phyloP scores from a whole-genome alignment of 2,888 invertebrate species.

The Ormyrus thymus region DNA sequence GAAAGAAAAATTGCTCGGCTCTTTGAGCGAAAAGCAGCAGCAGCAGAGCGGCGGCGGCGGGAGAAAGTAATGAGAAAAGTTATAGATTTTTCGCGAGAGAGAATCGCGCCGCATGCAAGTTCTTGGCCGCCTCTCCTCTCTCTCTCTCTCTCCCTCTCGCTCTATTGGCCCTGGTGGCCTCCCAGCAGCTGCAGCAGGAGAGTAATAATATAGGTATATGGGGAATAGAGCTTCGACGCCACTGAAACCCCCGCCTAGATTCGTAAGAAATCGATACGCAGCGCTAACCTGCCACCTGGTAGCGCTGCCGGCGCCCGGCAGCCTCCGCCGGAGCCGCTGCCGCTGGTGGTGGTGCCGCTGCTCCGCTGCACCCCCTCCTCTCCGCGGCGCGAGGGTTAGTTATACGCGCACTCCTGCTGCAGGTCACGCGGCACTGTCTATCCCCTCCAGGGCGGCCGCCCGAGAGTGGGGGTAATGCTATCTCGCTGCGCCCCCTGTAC shows the following conservation, averaged over 20 bases:
- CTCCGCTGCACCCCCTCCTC: background rate
- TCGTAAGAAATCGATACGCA: conserved; percentile 64
- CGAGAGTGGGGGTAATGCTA: conserved; percentile 3
- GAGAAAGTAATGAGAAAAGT: conserved; percentile 47
- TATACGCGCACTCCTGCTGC: conserved; percentile 11
- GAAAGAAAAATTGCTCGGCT: conserved; percentile 23
- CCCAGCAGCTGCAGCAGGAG: conserved; percentile 31
- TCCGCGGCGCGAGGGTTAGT: background rate
- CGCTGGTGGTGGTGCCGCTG: conserved; percentile 39
- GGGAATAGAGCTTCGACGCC: conserved; percentile 4
- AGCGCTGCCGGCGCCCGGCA: conserved; percentile 63
- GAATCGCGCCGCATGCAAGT: conserved; percentile 54
- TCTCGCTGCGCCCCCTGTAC: conserved; percentile 21
- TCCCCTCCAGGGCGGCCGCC: background rate
- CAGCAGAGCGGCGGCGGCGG: background rate
- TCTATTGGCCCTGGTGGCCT: conserved; percentile 32
- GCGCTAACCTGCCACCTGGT: conserved; percentile 72
- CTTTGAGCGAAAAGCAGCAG: conserved; percentile 1
- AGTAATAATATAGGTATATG: conserved; percentile 56
- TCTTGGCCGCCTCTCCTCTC: conserved; percentile 31
- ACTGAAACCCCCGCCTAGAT: conserved; percentile 66
- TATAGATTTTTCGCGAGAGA: conserved; percentile 43
- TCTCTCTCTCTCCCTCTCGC: background rate
- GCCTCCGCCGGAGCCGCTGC: conserved; percentile 61
- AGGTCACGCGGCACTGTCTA: conserved; percentile 11